Evolutionary conservation across 64 coral and sea anemone species (phyloP).

Genomic region (Montipora cactus): DNA sequence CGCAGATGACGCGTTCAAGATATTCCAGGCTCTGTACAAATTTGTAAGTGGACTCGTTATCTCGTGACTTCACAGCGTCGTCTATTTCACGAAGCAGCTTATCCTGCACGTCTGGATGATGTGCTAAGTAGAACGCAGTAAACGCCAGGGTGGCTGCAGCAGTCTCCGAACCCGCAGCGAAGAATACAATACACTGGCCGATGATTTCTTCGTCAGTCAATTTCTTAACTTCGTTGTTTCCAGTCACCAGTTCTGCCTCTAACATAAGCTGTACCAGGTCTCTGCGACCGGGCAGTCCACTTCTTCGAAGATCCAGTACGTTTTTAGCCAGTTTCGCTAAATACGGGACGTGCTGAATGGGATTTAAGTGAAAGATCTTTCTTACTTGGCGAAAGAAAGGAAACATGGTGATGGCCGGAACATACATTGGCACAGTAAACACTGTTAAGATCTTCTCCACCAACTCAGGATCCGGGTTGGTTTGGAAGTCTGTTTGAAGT

Average conservation of each 20-base stretch:
- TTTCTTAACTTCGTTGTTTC: background rate
- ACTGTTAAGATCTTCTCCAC: conserved; percentile 30
- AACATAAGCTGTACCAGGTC: conserved; percentile 56
- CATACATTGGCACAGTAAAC: background rate
- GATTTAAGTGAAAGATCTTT: conserved; percentile 8
- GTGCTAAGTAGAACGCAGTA: conserved; percentile 35
- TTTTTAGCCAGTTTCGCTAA: background rate
- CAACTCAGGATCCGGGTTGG: conserved; percentile 32
- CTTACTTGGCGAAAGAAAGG: conserved; percentile 32
- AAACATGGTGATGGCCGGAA: conserved; percentile 3
- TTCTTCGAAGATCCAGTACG: conserved; percentile 1
- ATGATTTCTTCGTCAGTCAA: conserved; percentile 47
- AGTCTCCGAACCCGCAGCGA: conserved; percentile 46
- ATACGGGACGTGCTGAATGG: conserved; percentile 7
- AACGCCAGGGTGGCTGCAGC: conserved; percentile 3
- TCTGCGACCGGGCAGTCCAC: background rate
- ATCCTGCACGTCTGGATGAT: conserved; percentile 36
- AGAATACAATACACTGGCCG: conserved; percentile 41
- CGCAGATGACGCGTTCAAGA: conserved; percentile 33
- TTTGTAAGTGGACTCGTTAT: background rate
- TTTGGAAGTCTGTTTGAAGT: conserved; percentile 25
- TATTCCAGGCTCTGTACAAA: conserved; percentile 54
- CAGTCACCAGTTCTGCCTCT: background rate
- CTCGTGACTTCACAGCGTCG: background rate
- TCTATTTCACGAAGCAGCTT: conserved; percentile 49